phyloP scores from a whole-genome alignment of 2,888 invertebrate species.

The Parnassius smintheus region DNA sequence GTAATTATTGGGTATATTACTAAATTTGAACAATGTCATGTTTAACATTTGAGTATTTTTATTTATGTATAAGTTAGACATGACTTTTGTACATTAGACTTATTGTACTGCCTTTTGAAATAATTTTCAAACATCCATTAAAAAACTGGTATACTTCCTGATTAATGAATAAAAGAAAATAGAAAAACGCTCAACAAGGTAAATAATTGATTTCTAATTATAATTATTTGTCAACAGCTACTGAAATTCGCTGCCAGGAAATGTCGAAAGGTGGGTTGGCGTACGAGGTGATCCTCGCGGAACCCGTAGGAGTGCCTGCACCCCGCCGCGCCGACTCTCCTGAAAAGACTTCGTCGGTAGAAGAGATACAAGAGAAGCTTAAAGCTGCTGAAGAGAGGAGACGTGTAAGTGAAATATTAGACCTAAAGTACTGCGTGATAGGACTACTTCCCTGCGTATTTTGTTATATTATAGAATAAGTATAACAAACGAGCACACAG shows the following conservation, averaged over 20 bases:
- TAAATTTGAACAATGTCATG: too few species aligned
- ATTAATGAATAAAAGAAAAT: too few species aligned
- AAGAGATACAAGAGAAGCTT: constrained; percentile 95
- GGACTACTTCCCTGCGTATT: too few species aligned
- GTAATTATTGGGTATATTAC: too few species aligned
- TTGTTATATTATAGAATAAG: too few species aligned
- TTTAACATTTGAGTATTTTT: too few species aligned
- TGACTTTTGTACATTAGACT: too few species aligned
- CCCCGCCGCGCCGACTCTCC: constrained; percentile 86
- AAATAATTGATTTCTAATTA: neutral
- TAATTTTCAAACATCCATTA: too few species aligned
- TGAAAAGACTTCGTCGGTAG: constrained; percentile 88
- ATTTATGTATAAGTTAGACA: too few species aligned
- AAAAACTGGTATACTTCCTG: too few species aligned
- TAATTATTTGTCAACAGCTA: constrained; percentile 79
- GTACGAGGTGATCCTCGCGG: constrained; percentile 95
- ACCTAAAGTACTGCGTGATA: neutral
- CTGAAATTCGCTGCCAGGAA: constrained; percentile 95
- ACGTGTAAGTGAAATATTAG: constrained; percentile 82
- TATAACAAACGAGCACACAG: too few species aligned
- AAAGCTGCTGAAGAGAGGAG: constrained; percentile 96
- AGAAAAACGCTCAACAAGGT: neutral
- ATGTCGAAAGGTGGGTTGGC: constrained; percentile 94
- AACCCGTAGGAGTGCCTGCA: constrained; percentile 86
- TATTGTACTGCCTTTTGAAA: too few species aligned